Percentiles rank a stretch among this genome's conserved stretches.
Conservation (phyloP, 2,888 invertebrate species). For the Eilema sororculum region DNA sequence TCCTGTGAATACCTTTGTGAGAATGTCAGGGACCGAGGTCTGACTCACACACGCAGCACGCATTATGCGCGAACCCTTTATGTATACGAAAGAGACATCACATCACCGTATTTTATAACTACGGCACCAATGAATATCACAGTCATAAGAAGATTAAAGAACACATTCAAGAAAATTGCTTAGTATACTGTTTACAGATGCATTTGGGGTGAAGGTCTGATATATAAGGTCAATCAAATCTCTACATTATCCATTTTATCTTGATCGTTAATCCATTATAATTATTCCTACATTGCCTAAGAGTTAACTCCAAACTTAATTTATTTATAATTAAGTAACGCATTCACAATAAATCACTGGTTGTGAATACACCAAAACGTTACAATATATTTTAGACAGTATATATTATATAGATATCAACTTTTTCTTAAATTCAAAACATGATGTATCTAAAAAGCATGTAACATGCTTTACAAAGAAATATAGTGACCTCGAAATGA, state of each 20-base stretch:
- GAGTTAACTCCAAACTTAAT: constrained; percentile 56
- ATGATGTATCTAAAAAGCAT: constrained; percentile 72
- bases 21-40: constrained; percentile 69
- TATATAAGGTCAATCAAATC: constrained; percentile 61
- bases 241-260: constrained; percentile 57
- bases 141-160: constrained; percentile 55
- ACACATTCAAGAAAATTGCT: constrained; percentile 56
- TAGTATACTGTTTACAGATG: constrained; percentile 32
- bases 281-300: constrained; percentile 53
- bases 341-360: constrained; percentile 51
- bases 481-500: constrained; percentile 82
- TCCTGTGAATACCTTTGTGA: constrained; percentile 80
- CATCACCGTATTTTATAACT: constrained; percentile 26
- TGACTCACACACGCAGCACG: constrained; percentile 69
- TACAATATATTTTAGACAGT: constrained; percentile 18
- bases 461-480: constrained; percentile 78
- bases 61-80: constrained; percentile 70
- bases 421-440: constrained; percentile 57
- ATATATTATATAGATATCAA: constrained; percentile 11
- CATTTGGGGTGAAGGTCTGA: constrained; percentile 63
- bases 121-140: constrained; percentile 56
- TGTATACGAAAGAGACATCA: constrained; percentile 56
- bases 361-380: constrained; percentile 24
- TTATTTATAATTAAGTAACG: constrained; percentile 60
- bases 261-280: constrained; percentile 52